Evolutionary conservation across 2,113 vertebrate species (phyloP).

Genomic region (Urocynchramus pylzowi): DNA sequence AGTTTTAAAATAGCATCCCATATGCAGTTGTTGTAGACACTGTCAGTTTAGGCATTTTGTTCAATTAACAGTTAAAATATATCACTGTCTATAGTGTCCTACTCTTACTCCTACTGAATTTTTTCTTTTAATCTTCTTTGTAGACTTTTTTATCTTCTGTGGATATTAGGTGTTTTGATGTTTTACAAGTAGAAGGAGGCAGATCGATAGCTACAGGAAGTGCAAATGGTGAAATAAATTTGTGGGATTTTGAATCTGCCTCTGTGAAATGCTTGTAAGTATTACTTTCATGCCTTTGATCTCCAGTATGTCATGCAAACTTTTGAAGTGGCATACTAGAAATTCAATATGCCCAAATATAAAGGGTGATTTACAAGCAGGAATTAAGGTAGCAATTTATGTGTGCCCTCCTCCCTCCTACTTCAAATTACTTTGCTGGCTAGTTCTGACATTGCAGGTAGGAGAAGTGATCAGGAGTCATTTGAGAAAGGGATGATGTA

Average conservation of each 20-base stretch:
- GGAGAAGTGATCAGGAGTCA: not conserved
- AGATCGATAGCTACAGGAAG: slow-evolving; percentile 68
- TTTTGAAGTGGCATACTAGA: not conserved
- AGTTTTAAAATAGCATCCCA: not conserved
- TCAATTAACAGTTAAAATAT: not conserved
- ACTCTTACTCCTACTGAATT: not conserved
- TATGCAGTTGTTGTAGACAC: not conserved
- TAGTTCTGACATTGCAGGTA: not conserved
- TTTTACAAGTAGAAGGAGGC: slow-evolving; percentile 57
- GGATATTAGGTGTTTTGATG: slow-evolving; percentile 66
- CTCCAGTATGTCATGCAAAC: not conserved
- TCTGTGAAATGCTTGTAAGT: slow-evolving; percentile 72
- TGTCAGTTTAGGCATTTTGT: not conserved
- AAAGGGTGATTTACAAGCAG: not conserved
- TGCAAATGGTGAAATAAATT: slow-evolving; percentile 61
- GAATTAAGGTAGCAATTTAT: not conserved
- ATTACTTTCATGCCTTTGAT: not conserved
- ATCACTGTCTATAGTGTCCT: not conserved
- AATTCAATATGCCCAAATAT: not conserved
- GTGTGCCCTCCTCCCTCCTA: fast-evolving
- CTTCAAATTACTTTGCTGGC: not conserved
- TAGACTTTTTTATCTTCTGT: slow-evolving; percentile 13
- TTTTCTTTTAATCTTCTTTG: not conserved
- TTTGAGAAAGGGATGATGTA: not conserved
- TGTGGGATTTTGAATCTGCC: slow-evolving; percentile 67